These are phyloP conservation scores for Cyrtorhinus lividipennis DNA, from an alignment of 1,140 invertebrate genomes.

Conservation along the genomic window DNA sequence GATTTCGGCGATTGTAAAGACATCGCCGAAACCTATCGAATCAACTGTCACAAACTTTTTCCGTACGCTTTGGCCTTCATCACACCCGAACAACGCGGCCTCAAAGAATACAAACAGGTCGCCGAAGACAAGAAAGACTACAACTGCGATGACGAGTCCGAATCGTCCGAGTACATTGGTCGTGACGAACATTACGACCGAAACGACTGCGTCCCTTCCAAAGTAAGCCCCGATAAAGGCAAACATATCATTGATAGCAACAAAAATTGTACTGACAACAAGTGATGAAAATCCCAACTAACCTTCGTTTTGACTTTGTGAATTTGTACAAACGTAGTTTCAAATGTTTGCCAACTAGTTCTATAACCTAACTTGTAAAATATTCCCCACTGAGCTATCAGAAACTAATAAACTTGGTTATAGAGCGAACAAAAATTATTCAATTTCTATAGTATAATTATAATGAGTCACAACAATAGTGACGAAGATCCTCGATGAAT, in stretches of 20 bases:
- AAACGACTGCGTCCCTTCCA: background rate
- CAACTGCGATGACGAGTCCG: background rate
- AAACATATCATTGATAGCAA: slow-evolving; percentile 5
- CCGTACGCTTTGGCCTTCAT: slow-evolving; percentile 54
- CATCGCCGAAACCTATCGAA: slow-evolving; percentile 49
- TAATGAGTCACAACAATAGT: no score
- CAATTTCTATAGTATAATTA: no score
- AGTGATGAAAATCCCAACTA: slow-evolving; percentile 1
- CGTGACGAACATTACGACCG: background rate
- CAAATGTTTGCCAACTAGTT: background rate
- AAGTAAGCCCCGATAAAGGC: background rate
- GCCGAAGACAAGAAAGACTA: background rate
- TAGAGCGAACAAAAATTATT: background rate
- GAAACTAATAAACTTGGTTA: background rate
- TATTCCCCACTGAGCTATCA: background rate
- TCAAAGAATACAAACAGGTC: background rate
- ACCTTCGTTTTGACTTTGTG: background rate
- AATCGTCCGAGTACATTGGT: background rate
- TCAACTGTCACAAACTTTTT: slow-evolving; percentile 54
- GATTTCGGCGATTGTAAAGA: slow-evolving; percentile 60
- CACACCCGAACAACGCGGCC: background rate
- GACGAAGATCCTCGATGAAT: no score
- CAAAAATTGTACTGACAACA: background rate
- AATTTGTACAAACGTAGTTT: slow-evolving; percentile 5
- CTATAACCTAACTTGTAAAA: slow-evolving; percentile 1